Base-by-base conservation (phyloP, 2,888 invertebrate genomes). In the Helobdella robusta region DNA sequence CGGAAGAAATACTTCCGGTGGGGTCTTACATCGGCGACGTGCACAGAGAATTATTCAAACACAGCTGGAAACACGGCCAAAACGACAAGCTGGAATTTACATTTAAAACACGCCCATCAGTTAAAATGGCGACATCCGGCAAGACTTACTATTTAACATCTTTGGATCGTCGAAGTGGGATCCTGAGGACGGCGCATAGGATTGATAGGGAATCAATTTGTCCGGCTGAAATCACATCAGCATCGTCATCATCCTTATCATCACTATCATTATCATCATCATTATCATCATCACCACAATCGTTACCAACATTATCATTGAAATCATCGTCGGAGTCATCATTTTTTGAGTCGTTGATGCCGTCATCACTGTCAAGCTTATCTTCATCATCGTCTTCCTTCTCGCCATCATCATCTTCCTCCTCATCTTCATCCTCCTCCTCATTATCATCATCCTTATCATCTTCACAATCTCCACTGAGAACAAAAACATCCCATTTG, bases 331-430 rank as follows among this genome's bases (percentile, higher is more conserved):
- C 32, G 28, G 8, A 2, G 36, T 64, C 36, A 58, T 36, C 58
- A 32, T 59, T 20, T 40, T 64, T n/a, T 40, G 44, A n/a, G n/a
- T n/a, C n/a, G n/a, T n/a, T n/a, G n/a, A n/a, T n/a, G n/a, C 48
- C 36, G 34, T 61, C 50, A 50, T 61, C 61, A 50, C 52, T 40
- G 52, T 60, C 50, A 66, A 36, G 28, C 23, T 61, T 40, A 61
- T 50, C 60, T 60, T 65, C 60, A 65, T 61, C 65, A 65, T 65
- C 60, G 61, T 59, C 65, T 50, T 60, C 65, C 34, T 59, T 50
- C 48, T 65, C 65, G 50, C 34, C 65, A 61, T 65, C 59, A 61
- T 65, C 65, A 50, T 60, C 59, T 23, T 65, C 60, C 44, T 65
- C 65, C 48, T 50, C 65, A 46, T 60, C 59, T 32, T 65, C 50